A percentile compares a stretch with the other conserved stretches of the same genome.
These are phyloP conservation scores for Seriola dumerili DNA, from an alignment of 2,113 vertebrate species.

Conservation along the genomic window DNA sequence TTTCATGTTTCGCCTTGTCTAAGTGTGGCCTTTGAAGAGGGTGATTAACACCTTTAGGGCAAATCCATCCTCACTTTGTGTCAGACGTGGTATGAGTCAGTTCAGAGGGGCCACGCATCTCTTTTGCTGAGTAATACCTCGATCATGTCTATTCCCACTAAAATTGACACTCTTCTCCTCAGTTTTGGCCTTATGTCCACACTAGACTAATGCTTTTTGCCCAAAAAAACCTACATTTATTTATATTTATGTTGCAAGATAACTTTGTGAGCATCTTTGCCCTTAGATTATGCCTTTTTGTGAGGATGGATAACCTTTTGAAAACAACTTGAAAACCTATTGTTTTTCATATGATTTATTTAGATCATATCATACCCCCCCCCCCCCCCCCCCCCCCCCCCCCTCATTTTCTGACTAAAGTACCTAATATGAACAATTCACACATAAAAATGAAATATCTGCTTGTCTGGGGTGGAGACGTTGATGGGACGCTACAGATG, in stretches of 20 bases:
- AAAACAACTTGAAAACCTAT: background rate
- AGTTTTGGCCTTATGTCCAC: background rate
- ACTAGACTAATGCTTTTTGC: background rate
- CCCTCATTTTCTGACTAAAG: too few species aligned
- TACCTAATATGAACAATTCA: conserved; percentile 19
- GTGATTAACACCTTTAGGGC: conserved; percentile 2
- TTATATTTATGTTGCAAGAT: background rate
- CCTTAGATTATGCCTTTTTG: background rate
- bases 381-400: too few species aligned
- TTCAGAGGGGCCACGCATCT: background rate
- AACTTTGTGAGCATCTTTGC: background rate
- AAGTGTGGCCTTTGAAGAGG: conserved; percentile 24
- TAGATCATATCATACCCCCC: background rate
- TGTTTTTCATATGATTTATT: background rate
- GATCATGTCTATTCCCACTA: background rate
- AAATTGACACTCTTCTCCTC: background rate
- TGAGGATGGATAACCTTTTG: background rate
- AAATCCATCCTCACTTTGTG: conserved; percentile 9
- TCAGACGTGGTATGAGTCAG: conserved; percentile 8
- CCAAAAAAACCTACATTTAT: background rate
- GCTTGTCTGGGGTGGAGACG: conserved; percentile 28
- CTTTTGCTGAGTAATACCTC: conserved; percentile 7
- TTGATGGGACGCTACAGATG: conserved; percentile 38
- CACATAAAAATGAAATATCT: conserved; percentile 30
- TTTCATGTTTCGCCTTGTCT: background rate